phyloP scores from a whole-genome alignment of 2,797 vertebrate species.

The Hybognathus amarus region DNA sequence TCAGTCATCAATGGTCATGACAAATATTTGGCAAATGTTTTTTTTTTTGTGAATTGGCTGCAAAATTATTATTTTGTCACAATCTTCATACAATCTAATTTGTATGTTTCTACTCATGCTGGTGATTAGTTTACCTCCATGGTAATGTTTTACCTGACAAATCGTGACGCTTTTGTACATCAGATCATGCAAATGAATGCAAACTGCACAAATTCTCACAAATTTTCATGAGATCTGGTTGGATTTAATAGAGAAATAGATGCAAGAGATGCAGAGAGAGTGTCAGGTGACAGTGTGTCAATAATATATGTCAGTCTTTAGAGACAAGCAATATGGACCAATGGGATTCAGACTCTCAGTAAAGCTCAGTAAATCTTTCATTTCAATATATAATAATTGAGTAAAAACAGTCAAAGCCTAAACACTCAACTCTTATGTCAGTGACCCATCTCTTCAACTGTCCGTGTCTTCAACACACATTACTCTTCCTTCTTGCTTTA shows the following conservation, averaged over 20 bases:
- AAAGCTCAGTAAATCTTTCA: background rate
- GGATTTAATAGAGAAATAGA: background rate
- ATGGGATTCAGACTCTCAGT: background rate
- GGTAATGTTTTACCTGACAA: background rate
- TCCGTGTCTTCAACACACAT: background rate
- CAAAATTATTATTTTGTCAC: background rate
- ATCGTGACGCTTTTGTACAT: background rate
- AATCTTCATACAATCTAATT: background rate
- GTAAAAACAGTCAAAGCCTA: background rate
- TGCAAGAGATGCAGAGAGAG: background rate
- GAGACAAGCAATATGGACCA: background rate
- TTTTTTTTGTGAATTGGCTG: background rate
- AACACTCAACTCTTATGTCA: background rate
- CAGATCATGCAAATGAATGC: background rate
- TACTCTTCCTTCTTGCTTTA: conserved; percentile 15
- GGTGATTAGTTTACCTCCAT: background rate
- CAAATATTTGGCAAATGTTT: background rate
- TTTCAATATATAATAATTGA: background rate
- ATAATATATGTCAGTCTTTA: background rate
- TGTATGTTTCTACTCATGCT: background rate
- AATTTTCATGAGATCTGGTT: background rate
- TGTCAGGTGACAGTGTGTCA: no score
- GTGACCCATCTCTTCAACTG: background rate
- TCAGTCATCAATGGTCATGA: background rate
- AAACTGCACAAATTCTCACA: background rate